phyloP scores from a whole-genome alignment of 1,140 invertebrate species.

The Lasioglossum baleicum region DNA sequence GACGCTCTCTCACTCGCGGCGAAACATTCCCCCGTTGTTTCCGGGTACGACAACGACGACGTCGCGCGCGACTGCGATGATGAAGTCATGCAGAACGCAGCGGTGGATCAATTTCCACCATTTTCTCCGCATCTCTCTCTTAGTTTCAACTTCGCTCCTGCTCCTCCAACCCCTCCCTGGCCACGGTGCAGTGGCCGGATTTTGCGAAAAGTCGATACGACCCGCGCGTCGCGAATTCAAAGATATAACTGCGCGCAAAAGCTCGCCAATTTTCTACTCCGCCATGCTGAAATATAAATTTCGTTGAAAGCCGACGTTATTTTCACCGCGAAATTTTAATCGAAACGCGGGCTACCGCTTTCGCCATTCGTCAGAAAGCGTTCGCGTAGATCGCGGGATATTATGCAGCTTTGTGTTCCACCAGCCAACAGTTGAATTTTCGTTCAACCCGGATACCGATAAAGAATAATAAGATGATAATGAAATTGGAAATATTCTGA shows the following conservation, averaged over 20 bases:
- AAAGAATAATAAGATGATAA: not conserved
- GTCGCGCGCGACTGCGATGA: not conserved
- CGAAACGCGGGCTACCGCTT: not conserved
- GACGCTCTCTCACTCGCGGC: no score
- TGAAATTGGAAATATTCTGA: not conserved
- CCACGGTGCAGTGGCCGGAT: not conserved
- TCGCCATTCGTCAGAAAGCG: no score
- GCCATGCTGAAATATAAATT: slow-evolving; percentile 8
- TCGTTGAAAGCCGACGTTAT: not conserved
- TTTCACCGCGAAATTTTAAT: slow-evolving; percentile 4
- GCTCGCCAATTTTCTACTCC: slow-evolving; percentile 16
- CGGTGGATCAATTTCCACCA: slow-evolving; percentile 15
- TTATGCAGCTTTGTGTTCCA: no score
- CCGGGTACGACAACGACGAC: not conserved
- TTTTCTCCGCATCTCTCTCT: not conserved
- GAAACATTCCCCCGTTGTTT: slow-evolving; percentile 7
- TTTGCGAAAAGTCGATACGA: slow-evolving; percentile 16
- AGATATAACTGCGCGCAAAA: not conserved
- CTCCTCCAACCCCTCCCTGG: no score
- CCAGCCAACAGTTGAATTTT: no score
- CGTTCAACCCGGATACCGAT: no score
- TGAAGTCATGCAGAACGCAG: slow-evolving; percentile 32
- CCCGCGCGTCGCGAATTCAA: slow-evolving; percentile 10
- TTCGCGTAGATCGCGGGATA: no score
- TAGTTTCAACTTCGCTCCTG: not conserved